These are phyloP conservation scores for Lacerta bilineata DNA, from an alignment of 2,797 vertebrate genomes.

Conservation along the genomic window DNA sequence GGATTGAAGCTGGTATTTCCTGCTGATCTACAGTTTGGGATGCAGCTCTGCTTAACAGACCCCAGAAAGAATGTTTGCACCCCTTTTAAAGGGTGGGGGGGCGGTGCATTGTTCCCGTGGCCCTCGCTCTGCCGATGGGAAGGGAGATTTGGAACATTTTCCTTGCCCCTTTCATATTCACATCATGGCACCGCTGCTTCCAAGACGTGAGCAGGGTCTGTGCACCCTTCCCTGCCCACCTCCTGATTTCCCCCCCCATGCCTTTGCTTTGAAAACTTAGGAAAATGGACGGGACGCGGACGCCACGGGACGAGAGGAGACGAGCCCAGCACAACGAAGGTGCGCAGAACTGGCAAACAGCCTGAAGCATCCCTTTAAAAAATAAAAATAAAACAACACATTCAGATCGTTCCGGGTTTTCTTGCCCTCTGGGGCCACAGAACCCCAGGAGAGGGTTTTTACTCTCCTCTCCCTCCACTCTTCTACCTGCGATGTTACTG, in stretches of 20 bases:
- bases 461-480: neutral
- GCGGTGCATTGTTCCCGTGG: too few relatives aligned
- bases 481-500: too few relatives aligned
- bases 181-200: neutral
- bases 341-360: constrained; percentile 61
- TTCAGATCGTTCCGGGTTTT: too few relatives aligned
- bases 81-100: neutral
- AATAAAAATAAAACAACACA: too few relatives aligned
- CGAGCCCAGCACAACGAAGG: constrained; percentile 96
- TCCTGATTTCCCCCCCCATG: neutral
- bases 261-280: constrained; percentile 67
- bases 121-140: neutral
- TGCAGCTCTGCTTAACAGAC: neutral
- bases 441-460: neutral
- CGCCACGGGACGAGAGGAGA: constrained; percentile 90
- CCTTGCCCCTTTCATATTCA: neutral
- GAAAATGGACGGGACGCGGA: constrained; percentile 90
- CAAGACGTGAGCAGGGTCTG: neutral
- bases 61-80: neutral
- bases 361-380: too few relatives aligned
- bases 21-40: neutral
- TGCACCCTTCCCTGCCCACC: rapidly evolving
- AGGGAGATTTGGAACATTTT: neutral
- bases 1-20: too few relatives aligned
- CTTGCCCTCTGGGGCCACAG: too few relatives aligned